phyloP scores from a whole-genome alignment of 2,888 invertebrate genomes.

The Omphaloscelis lunosa region DNA sequence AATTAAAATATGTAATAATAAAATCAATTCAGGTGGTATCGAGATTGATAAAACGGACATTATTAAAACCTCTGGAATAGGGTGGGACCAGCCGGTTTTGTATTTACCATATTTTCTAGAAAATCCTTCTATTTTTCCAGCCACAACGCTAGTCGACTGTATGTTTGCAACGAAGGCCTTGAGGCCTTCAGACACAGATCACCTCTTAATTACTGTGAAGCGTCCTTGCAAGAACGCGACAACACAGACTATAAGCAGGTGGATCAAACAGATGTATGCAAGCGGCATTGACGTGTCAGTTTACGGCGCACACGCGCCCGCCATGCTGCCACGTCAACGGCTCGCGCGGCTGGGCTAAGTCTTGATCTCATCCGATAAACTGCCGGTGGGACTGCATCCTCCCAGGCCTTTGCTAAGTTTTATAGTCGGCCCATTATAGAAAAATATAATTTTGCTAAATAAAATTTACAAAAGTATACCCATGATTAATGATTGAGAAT shows the following conservation, averaged over 20 bases:
- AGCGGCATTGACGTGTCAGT: slow-evolving; percentile 1
- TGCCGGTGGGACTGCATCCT: slow-evolving; percentile 10
- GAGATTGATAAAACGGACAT: slow-evolving; percentile 35
- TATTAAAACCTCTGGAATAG: slow-evolving; percentile 54
- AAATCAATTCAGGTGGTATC: background rate
- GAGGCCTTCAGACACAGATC: slow-evolving; percentile 5
- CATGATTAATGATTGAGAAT: background rate
- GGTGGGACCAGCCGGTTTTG: slow-evolving; percentile 44
- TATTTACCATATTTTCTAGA: slow-evolving; percentile 44
- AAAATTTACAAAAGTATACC: background rate
- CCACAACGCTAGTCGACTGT: slow-evolving; percentile 40
- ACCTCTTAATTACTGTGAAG: slow-evolving; percentile 38
- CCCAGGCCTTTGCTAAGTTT: slow-evolving; percentile 46
- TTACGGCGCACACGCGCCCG: slow-evolving; percentile 22
- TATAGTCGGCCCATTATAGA: slow-evolving; percentile 31
- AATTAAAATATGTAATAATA: background rate
- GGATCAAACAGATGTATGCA: slow-evolving; percentile 50
- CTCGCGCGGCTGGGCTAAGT: slow-evolving; percentile 42
- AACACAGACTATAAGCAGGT: slow-evolving; percentile 48
- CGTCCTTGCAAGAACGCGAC: slow-evolving; percentile 34
- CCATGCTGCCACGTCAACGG: slow-evolving; percentile 59
- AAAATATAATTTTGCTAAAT: slow-evolving; percentile 8
- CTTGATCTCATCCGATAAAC: slow-evolving; percentile 8
- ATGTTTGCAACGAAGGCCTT: slow-evolving; percentile 30
- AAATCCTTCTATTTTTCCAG: slow-evolving; percentile 55